Evolutionary conservation across 2,113 vertebrate species (phyloP).

Genomic region (Marcusenius ussheri): DNA sequence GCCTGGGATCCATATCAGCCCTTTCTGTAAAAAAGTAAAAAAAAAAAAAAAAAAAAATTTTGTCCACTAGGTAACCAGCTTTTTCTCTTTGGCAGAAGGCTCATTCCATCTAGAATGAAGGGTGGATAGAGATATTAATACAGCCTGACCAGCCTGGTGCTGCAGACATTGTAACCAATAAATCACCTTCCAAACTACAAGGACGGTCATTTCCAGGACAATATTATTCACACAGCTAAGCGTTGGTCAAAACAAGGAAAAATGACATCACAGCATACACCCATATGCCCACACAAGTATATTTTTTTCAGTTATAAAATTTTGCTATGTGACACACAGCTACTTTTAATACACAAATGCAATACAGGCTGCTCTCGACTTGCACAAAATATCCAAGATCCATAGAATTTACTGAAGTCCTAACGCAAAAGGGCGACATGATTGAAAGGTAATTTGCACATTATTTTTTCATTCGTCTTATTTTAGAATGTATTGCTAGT

Average conservation of each 20-base stretch:
- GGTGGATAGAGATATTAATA: background rate
- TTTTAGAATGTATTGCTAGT: background rate
- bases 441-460: background rate
- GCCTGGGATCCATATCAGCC: background rate
- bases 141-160: background rate
- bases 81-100: background rate
- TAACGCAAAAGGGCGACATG: background rate
- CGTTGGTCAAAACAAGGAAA: background rate
- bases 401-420: background rate
- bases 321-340: background rate
- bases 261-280: background rate
- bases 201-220: background rate
- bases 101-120: background rate
- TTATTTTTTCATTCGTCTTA: background rate
- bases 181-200: background rate
- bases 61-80: background rate
- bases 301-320: background rate
- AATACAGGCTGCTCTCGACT: background rate
- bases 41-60: background rate
- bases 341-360: background rate
- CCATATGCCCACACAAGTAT: background rate
- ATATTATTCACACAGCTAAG: background rate
- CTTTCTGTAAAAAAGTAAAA: background rate
- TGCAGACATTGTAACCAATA: conserved; percentile 9
- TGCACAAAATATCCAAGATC: background rate